A percentile compares a stretch with the other conserved stretches of the same genome.
Conservation (phyloP, 2,888 invertebrate genomes). For the Cryptops parisi region DNA sequence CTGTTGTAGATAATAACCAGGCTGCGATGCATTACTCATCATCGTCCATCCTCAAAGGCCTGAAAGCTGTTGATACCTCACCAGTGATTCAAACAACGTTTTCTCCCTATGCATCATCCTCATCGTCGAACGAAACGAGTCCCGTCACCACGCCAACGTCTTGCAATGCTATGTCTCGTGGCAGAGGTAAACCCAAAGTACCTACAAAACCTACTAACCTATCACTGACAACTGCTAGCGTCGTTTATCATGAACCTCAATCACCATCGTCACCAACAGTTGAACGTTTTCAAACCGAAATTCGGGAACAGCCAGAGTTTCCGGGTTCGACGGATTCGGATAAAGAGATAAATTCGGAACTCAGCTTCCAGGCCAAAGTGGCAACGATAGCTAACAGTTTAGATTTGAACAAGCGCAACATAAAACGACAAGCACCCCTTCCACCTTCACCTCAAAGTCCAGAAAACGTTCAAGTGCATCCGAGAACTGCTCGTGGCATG, state of each 20-base stretch:
- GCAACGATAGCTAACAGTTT: constrained; percentile 13
- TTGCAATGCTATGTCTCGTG: background rate
- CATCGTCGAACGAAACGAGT: constrained; percentile 24
- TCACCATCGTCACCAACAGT: background rate
- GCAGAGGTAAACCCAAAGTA: background rate
- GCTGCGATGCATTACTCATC: constrained; percentile 1
- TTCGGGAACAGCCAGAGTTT: background rate
- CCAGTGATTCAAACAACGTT: background rate
- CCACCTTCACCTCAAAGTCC: constrained; percentile 8
- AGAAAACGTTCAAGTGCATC: background rate
- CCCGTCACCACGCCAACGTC: constrained; percentile 18
- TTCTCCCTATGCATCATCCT: constrained; percentile 15
- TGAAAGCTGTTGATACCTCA: constrained; percentile 11
- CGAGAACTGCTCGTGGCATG: background rate
- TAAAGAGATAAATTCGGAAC: background rate
- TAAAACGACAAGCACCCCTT: constrained; percentile 20
- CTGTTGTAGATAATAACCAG: too few relatives aligned
- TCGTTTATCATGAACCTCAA: background rate
- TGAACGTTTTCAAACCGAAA: background rate
- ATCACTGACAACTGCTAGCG: background rate
- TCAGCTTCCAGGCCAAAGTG: constrained; percentile 14
- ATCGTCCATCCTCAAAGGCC: background rate
- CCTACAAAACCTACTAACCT: background rate
- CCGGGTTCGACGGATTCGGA: background rate
- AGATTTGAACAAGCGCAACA: constrained; percentile 14